These are phyloP conservation scores for Leptinotarsa tumamoca DNA, from an alignment of 2,888 invertebrate species.

Conservation along the genomic window DNA sequence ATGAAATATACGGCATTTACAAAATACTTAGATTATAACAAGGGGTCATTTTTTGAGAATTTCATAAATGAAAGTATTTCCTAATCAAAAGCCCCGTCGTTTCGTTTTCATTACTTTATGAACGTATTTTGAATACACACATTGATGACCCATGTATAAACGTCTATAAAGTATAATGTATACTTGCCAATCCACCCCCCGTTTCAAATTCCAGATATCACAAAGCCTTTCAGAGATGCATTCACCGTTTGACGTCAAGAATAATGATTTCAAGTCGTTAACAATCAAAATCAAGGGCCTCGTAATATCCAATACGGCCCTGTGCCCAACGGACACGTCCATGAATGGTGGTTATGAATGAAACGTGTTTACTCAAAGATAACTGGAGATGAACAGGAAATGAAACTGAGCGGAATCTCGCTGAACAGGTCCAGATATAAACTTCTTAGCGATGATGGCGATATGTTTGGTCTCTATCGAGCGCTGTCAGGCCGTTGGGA, in stretches of 20 bases:
- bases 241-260: background rate
- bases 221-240: no score
- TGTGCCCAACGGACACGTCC: conserved; percentile 31
- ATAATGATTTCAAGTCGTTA: background rate
- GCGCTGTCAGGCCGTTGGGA: conserved; percentile 8
- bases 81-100: no score
- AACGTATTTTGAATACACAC: no score
- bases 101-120: no score
- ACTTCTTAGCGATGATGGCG: conserved; percentile 15
- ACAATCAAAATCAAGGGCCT: background rate
- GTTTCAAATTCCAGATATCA: no score
- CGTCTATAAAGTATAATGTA: no score
- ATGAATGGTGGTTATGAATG: conserved; percentile 61
- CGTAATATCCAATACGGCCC: background rate
- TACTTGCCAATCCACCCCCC: no score
- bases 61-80: no score
- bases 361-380: conserved; percentile 57
- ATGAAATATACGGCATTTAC: no score
- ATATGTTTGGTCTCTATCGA: conserved; percentile 16
- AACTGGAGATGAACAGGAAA: conserved; percentile 59
- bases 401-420: conserved; percentile 56
- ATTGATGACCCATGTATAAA: no score
- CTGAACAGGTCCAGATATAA: conserved; percentile 52
- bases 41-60: no score
- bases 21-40: no score